phyloP scores from a whole-genome alignment of 2,113 vertebrate genomes.

The Phoxinus phoxinus region DNA sequence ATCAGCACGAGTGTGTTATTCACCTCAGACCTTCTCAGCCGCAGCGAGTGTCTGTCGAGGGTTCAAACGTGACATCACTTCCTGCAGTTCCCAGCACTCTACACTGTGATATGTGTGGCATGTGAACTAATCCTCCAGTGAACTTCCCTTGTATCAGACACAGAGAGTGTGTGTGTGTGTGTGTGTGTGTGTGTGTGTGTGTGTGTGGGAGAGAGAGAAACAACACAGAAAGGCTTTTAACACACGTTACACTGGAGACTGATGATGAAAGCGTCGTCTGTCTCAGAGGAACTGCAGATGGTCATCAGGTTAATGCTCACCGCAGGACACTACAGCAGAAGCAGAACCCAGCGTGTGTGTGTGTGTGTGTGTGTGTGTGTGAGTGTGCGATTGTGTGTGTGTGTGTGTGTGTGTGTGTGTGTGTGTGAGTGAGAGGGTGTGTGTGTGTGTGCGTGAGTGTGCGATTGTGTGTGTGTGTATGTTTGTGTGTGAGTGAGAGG shows the following conservation, averaged over 20 bases:
- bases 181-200: background rate
- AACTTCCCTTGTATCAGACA: too few relatives aligned
- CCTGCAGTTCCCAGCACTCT: background rate
- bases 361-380: background rate
- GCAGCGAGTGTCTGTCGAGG: background rate
- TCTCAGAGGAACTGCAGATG: too few relatives aligned
- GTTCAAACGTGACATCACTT: background rate
- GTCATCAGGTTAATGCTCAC: too few relatives aligned
- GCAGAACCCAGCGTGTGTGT: background rate
- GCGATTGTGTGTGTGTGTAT: too few relatives aligned
- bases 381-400: too few relatives aligned
- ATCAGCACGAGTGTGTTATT: background rate
- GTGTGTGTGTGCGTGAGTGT: too few relatives aligned
- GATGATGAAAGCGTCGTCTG: too few relatives aligned
- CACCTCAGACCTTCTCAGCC: background rate
- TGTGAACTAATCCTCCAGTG: background rate
- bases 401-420: too few relatives aligned
- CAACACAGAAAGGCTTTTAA: conserved; percentile 3
- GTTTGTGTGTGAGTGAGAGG: too few relatives aligned
- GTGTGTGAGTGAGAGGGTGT: too few relatives aligned
- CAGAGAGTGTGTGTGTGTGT: background rate
- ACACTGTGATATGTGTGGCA: background rate
- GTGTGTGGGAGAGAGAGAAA: background rate
- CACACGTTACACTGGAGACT: background rate
- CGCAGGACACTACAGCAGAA: too few relatives aligned